Conservation (phyloP, 2,888 invertebrate genomes). For the Odontocerum albicorne region DNA sequence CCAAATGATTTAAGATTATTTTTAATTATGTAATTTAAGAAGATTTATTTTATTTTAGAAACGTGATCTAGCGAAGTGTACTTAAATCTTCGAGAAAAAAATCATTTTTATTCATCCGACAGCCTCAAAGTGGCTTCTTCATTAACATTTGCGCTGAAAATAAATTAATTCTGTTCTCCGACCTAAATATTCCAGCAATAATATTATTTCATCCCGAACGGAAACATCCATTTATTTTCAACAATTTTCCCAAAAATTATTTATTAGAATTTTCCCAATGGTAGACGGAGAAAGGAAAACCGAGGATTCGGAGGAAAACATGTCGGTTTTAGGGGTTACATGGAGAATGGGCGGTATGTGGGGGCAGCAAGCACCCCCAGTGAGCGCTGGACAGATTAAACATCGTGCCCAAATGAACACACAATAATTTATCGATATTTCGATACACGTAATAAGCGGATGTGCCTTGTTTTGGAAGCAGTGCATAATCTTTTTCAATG, state of each 20-base stretch:
- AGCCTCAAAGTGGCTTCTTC: too few relatives aligned
- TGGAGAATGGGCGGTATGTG: constrained; percentile 28
- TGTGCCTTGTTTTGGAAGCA: constrained; percentile 13
- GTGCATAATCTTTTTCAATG: constrained; percentile 1
- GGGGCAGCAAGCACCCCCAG: constrained; percentile 42
- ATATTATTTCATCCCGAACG: too few relatives aligned
- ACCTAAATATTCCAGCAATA: too few relatives aligned
- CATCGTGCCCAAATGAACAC: constrained; percentile 58
- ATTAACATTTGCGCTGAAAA: too few relatives aligned
- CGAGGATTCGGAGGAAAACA: background rate
- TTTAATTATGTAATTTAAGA: too few relatives aligned
- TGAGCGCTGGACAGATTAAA: constrained; percentile 53
- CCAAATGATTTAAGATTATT: background rate
- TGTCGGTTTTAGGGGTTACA: constrained; percentile 8
- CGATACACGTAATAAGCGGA: constrained; percentile 31
- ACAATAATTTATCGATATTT: constrained; percentile 53
- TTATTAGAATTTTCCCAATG: background rate
- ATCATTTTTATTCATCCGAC: too few relatives aligned
- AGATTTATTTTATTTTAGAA: too few relatives aligned
- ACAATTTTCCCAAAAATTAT: background rate
- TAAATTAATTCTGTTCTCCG: too few relatives aligned
- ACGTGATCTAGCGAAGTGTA: too few relatives aligned
- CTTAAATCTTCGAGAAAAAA: too few relatives aligned
- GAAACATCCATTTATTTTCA: background rate
- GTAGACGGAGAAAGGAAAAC: constrained; percentile 1